Evolutionary conservation across 2,797 vertebrate species (phyloP).

Genomic region (Potorous gilbertii): DNA sequence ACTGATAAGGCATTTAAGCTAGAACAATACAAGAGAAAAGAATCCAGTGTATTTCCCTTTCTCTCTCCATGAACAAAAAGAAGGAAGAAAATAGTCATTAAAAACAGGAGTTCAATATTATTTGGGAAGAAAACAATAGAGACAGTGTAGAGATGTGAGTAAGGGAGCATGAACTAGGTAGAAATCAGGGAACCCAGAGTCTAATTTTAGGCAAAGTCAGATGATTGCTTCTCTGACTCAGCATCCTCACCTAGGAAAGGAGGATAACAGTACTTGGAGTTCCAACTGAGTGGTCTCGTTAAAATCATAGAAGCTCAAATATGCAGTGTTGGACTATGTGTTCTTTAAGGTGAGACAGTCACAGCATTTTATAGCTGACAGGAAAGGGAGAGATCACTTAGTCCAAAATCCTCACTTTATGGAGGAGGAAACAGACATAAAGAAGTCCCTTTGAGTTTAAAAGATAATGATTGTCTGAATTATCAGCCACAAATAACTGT

Average conservation of each 20-base stretch:
- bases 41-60: constrained; percentile 14
- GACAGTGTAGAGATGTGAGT: too few species aligned
- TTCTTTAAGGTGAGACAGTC: neutral
- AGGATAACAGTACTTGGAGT: neutral
- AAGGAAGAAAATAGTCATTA: constrained; percentile 3
- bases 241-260: neutral
- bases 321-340: neutral
- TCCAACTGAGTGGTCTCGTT: neutral
- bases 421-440: neutral
- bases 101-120: neutral
- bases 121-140: neutral
- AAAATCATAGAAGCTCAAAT: neutral
- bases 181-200: neutral
- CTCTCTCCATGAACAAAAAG: neutral
- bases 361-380: neutral
- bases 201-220: neutral
- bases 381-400: neutral
- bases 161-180: neutral
- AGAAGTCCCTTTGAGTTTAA: neutral
- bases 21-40: neutral
- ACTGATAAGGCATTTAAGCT: neutral
- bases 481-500: neutral
- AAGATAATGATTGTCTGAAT: neutral
- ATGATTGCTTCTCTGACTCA: neutral
- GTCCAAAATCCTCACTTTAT: neutral